Conservation (phyloP, 2,888 invertebrate genomes). For the Acanthosepion lycidas region DNA sequence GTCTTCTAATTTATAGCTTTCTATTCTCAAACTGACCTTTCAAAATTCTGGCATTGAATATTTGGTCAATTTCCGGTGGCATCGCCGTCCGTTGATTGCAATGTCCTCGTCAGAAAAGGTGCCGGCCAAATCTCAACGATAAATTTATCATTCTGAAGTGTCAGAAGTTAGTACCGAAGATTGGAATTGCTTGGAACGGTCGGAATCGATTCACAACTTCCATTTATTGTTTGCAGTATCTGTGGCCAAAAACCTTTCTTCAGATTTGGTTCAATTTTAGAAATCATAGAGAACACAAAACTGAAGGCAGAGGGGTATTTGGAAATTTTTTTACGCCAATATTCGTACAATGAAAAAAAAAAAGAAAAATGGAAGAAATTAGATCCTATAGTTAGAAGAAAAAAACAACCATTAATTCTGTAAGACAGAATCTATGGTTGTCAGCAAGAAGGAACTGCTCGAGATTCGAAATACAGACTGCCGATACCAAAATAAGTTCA, state of each 20-base stretch:
- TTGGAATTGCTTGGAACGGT: not conserved
- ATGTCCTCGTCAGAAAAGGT: not conserved
- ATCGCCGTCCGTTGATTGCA: not conserved
- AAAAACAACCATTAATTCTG: no score
- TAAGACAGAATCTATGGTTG: no score
- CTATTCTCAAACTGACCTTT: constrained; percentile 8
- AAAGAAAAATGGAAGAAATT: not conserved
- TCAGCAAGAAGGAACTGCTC: no score
- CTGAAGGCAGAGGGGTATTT: not conserved
- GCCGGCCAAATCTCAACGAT: not conserved
- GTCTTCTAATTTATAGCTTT: not conserved
- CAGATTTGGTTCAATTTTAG: not conserved
- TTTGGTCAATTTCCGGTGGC: not conserved
- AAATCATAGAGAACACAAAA: not conserved
- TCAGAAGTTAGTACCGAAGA: not conserved
- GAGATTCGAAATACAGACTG: no score
- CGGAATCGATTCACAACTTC: not conserved
- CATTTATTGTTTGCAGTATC: not conserved
- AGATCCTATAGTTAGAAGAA: not conserved
- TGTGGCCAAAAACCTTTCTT: not conserved
- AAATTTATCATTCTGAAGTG: not conserved
- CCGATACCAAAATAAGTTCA: no score
- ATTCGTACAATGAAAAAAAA: not conserved
- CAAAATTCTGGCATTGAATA: not conserved
- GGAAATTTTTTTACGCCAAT: not conserved